Evolutionary conservation across 2,888 invertebrate genomes (phyloP).

Genomic region (Mythimna pallens): DNA sequence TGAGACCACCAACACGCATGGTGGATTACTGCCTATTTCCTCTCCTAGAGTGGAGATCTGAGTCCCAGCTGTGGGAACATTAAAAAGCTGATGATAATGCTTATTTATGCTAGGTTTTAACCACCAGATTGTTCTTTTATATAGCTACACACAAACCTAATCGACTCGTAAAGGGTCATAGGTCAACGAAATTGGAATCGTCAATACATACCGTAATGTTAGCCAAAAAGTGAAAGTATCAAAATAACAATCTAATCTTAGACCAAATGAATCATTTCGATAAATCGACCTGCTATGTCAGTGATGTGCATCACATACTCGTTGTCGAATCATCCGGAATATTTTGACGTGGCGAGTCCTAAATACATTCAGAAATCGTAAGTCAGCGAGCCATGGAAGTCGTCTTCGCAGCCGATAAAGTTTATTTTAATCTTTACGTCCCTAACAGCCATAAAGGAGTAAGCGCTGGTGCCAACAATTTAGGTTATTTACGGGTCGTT

Average conservation of each 20-base stretch:
- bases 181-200: conserved; percentile 8
- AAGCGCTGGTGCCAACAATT: conserved; percentile 72
- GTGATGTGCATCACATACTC: conserved; percentile 33
- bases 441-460: conserved; percentile 72
- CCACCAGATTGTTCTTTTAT: neutral
- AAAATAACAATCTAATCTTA: conserved; percentile 54
- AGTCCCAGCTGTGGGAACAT: no score
- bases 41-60: no score
- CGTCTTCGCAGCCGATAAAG: conserved; percentile 68
- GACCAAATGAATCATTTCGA: conserved; percentile 52
- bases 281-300: conserved; percentile 44
- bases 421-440: conserved; percentile 76
- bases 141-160: neutral
- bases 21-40: no score
- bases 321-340: conserved; percentile 54
- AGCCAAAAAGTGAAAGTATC: conserved; percentile 55
- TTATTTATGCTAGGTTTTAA: no score
- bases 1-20: no score
- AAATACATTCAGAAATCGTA: conserved; percentile 44
- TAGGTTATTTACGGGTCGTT: conserved; percentile 64
- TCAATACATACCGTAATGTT: conserved; percentile 3
- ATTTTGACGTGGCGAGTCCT: conserved; percentile 42
- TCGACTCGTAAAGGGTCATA: neutral
- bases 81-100: no score
- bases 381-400: conserved; percentile 38